Evolutionary conservation across 1,140 invertebrate genomes (phyloP).

Genomic region (Halesus radiatus): DNA sequence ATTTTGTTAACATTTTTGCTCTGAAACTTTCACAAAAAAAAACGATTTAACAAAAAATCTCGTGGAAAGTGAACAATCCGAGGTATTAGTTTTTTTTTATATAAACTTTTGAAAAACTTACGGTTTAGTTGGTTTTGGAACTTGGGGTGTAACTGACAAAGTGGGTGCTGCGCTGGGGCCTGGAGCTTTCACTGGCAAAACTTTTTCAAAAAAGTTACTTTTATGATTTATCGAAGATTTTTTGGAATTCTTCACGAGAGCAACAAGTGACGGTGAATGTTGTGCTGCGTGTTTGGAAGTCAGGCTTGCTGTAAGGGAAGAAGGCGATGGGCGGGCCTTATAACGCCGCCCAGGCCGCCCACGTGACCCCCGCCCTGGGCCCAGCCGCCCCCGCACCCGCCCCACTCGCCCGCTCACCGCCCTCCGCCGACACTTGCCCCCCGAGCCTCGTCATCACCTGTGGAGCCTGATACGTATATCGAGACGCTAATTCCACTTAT

Average conservation of each 20-base stretch:
- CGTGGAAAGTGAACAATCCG: no score
- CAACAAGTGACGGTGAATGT: conserved; percentile 1
- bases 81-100: no score
- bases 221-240: no score
- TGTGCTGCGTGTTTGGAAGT: not conserved
- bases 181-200: not conserved
- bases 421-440: no score
- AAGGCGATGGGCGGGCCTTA: conserved; percentile 15
- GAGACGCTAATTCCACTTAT: no score
- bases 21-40: no score
- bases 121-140: not conserved
- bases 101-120: conserved; percentile 7
- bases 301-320: conserved; percentile 12
- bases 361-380: conserved; percentile 11
- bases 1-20: no score
- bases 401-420: not conserved
- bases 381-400: not conserved
- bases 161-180: not conserved
- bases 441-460: conserved; percentile 4
- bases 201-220: no score
- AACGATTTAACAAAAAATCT: no score
- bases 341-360: conserved; percentile 11
- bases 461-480: not conserved
- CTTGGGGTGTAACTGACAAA: not conserved
- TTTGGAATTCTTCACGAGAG: not conserved